Evolutionary conservation across 1,140 invertebrate genomes (phyloP).

Genomic region (Mercenaria mercenaria): DNA sequence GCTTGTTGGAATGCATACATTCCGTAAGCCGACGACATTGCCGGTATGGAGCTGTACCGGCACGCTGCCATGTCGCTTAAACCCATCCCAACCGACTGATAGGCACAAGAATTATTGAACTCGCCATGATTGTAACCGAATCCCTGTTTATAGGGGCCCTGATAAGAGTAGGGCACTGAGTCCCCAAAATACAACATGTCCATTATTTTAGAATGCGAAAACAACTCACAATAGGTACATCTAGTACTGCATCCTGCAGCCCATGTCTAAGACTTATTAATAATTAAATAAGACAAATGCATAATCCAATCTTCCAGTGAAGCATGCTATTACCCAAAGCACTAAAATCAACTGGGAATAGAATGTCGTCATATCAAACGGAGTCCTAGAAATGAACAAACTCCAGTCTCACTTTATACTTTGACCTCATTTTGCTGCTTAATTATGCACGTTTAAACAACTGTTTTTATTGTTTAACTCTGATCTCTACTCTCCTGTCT

Average conservation of each 20-base stretch:
- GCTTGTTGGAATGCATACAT: slow-evolving; percentile 67
- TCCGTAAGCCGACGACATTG: slow-evolving; percentile 65
- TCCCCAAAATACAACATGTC: slow-evolving; percentile 68
- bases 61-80: slow-evolving; percentile 61
- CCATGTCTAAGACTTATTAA: neutral
- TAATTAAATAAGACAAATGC: neutral
- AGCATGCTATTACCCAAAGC: neutral
- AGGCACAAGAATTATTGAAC: slow-evolving; percentile 65
- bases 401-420: neutral
- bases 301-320: neutral
- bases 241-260: neutral
- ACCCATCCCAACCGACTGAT: slow-evolving; percentile 64
- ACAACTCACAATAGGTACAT: neutral
- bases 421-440: slow-evolving; percentile 54
- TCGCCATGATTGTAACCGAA: slow-evolving; percentile 62
- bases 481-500: slow-evolving; percentile 19
- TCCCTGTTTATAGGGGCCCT: slow-evolving; percentile 61
- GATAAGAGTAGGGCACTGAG: slow-evolving; percentile 62
- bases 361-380: neutral
- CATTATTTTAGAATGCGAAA: slow-evolving; percentile 44
- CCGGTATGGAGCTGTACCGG: slow-evolving; percentile 54
- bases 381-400: neutral
- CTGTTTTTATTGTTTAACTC: slow-evolving; percentile 59
- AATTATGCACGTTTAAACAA: slow-evolving; percentile 64
- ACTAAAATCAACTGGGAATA: neutral